A percentile compares a stretch with the other conserved stretches of the same genome.
phyloP scores from a whole-genome alignment of 2,797 vertebrate genomes.

The Hybognathus amarus region DNA sequence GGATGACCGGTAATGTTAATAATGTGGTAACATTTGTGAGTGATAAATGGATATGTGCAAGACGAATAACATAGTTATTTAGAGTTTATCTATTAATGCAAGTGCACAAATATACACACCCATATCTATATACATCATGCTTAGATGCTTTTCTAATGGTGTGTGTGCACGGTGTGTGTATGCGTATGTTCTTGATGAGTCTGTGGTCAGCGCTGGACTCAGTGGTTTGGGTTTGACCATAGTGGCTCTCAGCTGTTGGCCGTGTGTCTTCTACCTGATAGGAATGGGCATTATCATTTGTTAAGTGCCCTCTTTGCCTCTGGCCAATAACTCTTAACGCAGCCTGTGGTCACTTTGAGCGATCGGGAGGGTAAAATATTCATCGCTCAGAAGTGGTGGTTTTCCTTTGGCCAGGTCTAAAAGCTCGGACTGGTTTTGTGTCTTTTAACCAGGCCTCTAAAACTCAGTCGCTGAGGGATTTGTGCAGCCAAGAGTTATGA shows the following conservation, averaged over 20 bases:
- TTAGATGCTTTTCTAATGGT: no score
- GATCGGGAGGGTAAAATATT: constrained; percentile 85
- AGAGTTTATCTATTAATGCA: background rate
- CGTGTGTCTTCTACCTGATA: constrained; percentile 47
- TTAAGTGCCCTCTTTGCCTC: constrained; percentile 83
- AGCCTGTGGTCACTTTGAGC: constrained; percentile 84
- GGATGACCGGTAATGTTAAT: background rate
- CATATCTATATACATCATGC: background rate
- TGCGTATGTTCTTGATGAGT: constrained; percentile 52
- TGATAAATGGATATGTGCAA: background rate
- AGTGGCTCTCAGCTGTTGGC: constrained; percentile 69
- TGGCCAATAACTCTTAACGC: constrained; percentile 86
- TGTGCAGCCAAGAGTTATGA: background rate
- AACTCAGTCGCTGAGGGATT: constrained; percentile 10
- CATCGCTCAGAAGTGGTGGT: constrained; percentile 81
- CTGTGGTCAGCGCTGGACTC: constrained; percentile 76
- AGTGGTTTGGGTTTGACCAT: constrained; percentile 75
- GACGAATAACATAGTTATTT: background rate
- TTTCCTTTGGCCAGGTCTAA: constrained; percentile 80
- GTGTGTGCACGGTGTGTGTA: constrained; percentile 23
- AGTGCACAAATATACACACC: constrained; percentile 13
- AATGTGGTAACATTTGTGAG: constrained; percentile 5
- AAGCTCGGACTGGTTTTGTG: constrained; percentile 80
- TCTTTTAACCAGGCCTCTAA: constrained; percentile 81
- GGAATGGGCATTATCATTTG: constrained; percentile 83